These are phyloP conservation scores for Porites lutea DNA, from an alignment of 64 coral and sea anemone species.

Conservation along the genomic window DNA sequence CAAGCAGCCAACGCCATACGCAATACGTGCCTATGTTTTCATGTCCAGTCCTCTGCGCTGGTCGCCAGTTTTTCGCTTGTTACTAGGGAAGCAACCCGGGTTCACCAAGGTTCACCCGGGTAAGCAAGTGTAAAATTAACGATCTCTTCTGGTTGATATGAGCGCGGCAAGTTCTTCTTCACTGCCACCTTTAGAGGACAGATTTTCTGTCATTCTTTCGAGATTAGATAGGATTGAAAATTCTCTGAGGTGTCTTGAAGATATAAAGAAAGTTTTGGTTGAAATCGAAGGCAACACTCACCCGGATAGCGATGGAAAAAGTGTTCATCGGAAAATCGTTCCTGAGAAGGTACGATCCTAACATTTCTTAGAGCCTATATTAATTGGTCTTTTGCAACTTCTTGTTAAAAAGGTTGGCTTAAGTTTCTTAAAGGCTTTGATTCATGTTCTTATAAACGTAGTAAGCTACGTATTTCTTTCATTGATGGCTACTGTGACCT, in stretches of 20 bases:
- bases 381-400: no score
- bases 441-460: no score
- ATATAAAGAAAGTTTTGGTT: slow-evolving; percentile 15
- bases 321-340: slow-evolving; percentile 16
- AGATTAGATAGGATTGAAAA: slow-evolving; percentile 64
- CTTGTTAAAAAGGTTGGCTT: no score
- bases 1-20: neutral
- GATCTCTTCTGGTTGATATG: no score
- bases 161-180: neutral
- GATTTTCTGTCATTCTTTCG: slow-evolving; percentile 60
- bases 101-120: no score
- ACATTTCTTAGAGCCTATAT: no score
- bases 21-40: neutral
- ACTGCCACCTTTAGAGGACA: neutral
- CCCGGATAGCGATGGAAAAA: slow-evolving; percentile 58
- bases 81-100: neutral
- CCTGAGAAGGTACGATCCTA: slow-evolving; percentile 40
- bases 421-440: no score
- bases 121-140: no score
- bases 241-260: slow-evolving; percentile 17
- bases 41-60: neutral
- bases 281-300: slow-evolving; percentile 76
- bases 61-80: neutral
- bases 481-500: no score
- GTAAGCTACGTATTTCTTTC: no score